Conservation (phyloP, 53 echinoderm and acorn worm genomes). For the Hippasteria phrygiana region DNA sequence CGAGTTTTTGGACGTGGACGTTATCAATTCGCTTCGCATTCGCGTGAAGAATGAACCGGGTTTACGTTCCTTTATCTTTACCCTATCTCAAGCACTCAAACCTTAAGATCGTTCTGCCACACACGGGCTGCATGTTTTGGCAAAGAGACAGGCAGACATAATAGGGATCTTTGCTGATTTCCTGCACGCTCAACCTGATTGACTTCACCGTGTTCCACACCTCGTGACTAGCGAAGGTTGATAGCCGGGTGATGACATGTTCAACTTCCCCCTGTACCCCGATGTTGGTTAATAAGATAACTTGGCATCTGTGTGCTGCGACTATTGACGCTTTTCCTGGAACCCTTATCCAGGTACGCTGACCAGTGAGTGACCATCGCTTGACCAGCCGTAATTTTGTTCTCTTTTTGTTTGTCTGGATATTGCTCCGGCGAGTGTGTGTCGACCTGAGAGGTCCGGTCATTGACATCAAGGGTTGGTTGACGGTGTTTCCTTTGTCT, state of each 20-base stretch:
- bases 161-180: not conserved
- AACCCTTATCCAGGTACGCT: not conserved
- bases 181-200: not conserved
- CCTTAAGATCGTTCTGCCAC: no score
- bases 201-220: not conserved
- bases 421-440: no score
- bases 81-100: no score
- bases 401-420: no score
- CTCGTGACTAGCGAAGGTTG: not conserved
- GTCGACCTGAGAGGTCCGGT: not conserved
- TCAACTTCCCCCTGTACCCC: not conserved
- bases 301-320: not conserved
- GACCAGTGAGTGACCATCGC: not conserved
- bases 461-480: not conserved
- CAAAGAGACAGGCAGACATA: no score
- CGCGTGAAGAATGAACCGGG: no score
- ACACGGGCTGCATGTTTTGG: no score
- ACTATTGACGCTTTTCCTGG: not conserved
- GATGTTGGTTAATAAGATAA: not conserved
- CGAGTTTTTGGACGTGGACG: no score
- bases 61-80: no score
- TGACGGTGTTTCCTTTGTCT: no score
- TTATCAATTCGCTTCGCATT: no score
- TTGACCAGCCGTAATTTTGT: no score
- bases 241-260: constrained; percentile 3